Evolutionary conservation across 2,797 vertebrate species (phyloP), one percentile per base, ranked within the genome.

Genomic region (Sarcoramphus papa): DNA sequence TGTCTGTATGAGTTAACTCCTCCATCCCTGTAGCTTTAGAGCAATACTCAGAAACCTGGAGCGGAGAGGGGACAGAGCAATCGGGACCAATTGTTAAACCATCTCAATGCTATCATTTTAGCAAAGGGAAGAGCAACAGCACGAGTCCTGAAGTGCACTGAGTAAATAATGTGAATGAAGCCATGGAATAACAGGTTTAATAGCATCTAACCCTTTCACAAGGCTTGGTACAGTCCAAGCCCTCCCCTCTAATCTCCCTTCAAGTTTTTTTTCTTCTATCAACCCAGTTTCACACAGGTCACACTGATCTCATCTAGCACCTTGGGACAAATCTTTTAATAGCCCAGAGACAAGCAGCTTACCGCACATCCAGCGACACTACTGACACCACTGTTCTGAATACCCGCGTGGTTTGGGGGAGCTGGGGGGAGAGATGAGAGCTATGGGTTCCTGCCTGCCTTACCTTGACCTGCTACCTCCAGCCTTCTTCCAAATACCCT

Each of bases 371-470:
- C 65, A 88, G 59, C 9, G 3, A 43, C 25, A 9, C 9, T 5
- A 15, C 0, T 0, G 2, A 59, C 24, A 47, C 54, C 43, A 11
- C 30, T 31, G 3, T 30, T 8, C 50, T 11, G 8, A 64, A 30
- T 7, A 41, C 5, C 21, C 1, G 0, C 2, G 0, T 1, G 1
- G 50, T 6, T 21, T n/a, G 31, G 12, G 43, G 31, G 9, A 63
- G 37, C 23, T 31, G n/a, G 31, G 37, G 20, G 30, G 22, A 37
- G 17, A 53, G 4, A 10, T 0, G 3, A 56, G 33, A 62, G 45
- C 35, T n/a, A 19, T 3, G 14, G 16, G 21, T 15, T 88, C 47
- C 53, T 65, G 14, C 27, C 48, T 79, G 43, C 24, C 64, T 57
- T 35, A 24, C 51, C 45, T 11, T 19, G 12, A 64, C 27, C 60